A percentile compares a stretch with the other conserved stretches of the same genome.
Conservation (phyloP, 2,797 vertebrate genomes). For the Adelosebastes latens region DNA sequence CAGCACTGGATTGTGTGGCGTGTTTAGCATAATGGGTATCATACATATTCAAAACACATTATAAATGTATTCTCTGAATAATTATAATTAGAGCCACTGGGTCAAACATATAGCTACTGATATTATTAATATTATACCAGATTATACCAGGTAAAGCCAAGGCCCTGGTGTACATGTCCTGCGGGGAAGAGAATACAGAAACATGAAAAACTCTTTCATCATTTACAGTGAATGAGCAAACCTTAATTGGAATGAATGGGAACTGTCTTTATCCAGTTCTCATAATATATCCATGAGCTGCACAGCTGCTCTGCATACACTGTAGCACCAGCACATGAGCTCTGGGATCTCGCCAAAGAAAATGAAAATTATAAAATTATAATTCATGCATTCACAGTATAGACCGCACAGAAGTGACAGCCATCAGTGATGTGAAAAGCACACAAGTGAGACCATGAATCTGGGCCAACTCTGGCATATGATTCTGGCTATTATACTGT, state of each 20-base stretch:
- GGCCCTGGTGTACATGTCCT: neutral
- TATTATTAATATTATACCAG: neutral
- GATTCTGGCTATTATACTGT: slow-evolving; percentile 11
- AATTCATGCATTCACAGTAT: slow-evolving; percentile 28
- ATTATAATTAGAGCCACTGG: slow-evolving; percentile 1
- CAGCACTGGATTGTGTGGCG: neutral
- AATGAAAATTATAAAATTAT: slow-evolving; percentile 22
- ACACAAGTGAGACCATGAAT: slow-evolving; percentile 43
- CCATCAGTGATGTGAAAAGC: slow-evolving; percentile 12
- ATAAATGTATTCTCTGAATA: neutral
- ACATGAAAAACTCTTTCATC: slow-evolving; percentile 18
- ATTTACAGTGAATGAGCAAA: slow-evolving; percentile 33
- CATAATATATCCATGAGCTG: slow-evolving; percentile 35
- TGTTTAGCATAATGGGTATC: neutral
- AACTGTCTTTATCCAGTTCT: slow-evolving; percentile 27
- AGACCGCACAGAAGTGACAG: slow-evolving; percentile 25
- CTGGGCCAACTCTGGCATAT: slow-evolving; percentile 43
- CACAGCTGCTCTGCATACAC: slow-evolving; percentile 29
- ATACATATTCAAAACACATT: neutral
- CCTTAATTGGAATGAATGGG: slow-evolving; percentile 30
- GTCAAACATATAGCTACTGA: neutral
- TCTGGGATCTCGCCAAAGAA: slow-evolving; percentile 21
- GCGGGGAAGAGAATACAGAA: neutral
- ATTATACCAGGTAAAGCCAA: neutral
- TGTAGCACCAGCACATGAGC: neutral